phyloP scores from a whole-genome alignment of 2,113 vertebrate species.

The Psophia crepitans region DNA sequence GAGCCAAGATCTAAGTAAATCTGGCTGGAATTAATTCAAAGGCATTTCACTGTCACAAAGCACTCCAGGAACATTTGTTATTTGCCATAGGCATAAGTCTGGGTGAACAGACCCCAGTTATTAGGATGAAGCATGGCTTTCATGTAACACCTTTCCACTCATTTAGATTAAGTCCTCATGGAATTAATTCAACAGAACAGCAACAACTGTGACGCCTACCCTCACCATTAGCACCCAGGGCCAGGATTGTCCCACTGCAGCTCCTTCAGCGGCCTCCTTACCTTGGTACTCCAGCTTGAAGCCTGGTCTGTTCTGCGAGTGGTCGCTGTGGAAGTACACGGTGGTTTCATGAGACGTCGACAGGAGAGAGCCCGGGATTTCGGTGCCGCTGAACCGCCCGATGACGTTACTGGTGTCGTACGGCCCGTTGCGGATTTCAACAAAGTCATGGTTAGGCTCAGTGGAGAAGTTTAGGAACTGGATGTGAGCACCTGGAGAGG shows the following conservation, averaged over 20 bases:
- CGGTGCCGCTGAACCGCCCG: slow-evolving; percentile 89
- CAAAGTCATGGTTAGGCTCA: slow-evolving; percentile 94
- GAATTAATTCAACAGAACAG: neutral
- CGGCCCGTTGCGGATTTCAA: slow-evolving; percentile 94
- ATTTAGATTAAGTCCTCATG: neutral
- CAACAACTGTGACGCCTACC: neutral
- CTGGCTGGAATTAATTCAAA: neutral
- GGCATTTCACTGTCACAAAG: neutral
- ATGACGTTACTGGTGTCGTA: slow-evolving; percentile 91
- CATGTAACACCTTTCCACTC: neutral
- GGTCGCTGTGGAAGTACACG: slow-evolving; percentile 95
- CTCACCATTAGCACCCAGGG: neutral
- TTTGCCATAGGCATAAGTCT: neutral
- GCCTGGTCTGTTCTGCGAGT: slow-evolving; percentile 95
- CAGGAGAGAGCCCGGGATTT: slow-evolving; percentile 84
- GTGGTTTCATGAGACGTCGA: slow-evolving; percentile 94
- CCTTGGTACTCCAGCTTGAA: slow-evolving; percentile 97
- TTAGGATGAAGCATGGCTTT: neutral
- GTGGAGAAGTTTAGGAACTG: slow-evolving; percentile 98
- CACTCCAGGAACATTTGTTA: neutral
- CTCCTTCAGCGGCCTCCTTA: neutral
- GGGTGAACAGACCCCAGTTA: neutral
- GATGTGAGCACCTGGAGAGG: slow-evolving; percentile 86
- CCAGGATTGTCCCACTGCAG: neutral
- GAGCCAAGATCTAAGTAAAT: neutral